Percentiles rank a stretch among this genome's conserved stretches.
These are phyloP conservation scores for Phaedon cochleariae DNA, from an alignment of 2,888 invertebrate species.

Conservation along the genomic window DNA sequence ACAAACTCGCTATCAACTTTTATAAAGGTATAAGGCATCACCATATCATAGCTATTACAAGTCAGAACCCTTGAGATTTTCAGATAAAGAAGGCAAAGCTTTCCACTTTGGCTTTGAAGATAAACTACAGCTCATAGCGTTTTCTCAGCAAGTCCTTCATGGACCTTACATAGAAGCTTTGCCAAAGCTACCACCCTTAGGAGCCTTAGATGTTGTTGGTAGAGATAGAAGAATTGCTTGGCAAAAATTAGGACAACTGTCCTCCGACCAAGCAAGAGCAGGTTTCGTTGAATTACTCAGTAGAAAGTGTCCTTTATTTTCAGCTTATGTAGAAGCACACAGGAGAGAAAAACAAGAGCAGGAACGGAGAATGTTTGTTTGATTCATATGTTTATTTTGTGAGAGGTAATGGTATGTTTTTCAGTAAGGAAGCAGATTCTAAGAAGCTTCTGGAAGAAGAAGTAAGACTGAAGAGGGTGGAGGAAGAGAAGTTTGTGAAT, in stretches of 20 bases:
- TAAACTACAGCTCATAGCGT: conserved; percentile 88
- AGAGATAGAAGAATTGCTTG: conserved; percentile 92
- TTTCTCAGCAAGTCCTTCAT: conserved; percentile 89
- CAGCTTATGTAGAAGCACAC: conserved; percentile 90
- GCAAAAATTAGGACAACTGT: conserved; percentile 89
- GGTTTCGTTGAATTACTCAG: conserved; percentile 91
- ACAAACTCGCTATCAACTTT: conserved; percentile 87
- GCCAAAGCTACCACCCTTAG: conserved; percentile 77
- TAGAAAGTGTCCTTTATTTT: conserved; percentile 87
- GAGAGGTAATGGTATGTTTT: conserved; percentile 8
- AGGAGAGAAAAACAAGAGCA: conserved; percentile 87
- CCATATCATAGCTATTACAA: background rate
- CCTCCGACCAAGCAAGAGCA: conserved; percentile 87
- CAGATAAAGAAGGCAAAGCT: conserved; percentile 98
- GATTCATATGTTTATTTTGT: background rate
- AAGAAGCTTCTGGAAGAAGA: conserved; percentile 67
- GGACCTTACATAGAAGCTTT: conserved; percentile 81
- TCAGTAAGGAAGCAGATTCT: conserved; percentile 67
- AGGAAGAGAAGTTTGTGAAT: conserved; percentile 71
- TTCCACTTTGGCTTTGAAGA: conserved; percentile 94
- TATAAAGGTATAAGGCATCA: conserved; percentile 81
- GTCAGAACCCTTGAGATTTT: conserved; percentile 17
- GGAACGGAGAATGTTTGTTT: conserved; percentile 67
- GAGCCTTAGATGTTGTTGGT: conserved; percentile 95
- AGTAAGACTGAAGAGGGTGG: conserved; percentile 68